Evolutionary conservation across 1,140 invertebrate genomes (phyloP), one percentile per base, ranked within the genome.

Genomic region (Drosophila kohkoa): DNA sequence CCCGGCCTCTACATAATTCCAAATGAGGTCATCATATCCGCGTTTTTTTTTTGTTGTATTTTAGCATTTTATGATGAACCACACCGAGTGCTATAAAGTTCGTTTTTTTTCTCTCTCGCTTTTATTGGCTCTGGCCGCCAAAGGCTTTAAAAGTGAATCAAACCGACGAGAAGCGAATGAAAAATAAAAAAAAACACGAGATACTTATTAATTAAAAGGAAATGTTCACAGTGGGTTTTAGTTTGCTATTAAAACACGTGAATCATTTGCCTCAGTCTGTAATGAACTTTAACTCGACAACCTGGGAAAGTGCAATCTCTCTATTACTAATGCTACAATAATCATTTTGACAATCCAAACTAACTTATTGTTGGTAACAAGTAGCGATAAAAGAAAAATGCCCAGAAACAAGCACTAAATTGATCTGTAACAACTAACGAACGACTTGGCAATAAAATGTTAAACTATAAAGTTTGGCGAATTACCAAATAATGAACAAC

Each of bases 1-100:
- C 51, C 51, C 25, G 51, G 38, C 25, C 35, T 52, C 46, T 30
- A 48, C 35, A 43, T 66, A 43, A 68, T 63, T 55, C 52, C 60
- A 54, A 76, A 76, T 76, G 74, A 76, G 74, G 68, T 76, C 74
- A 76, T 71, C 74, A 66, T 72, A 76, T 71, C 68, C 73, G 73
- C 66, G 32, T 11, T 60, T 54, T 35, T 15, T 43, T 65, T 41
- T 73, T 45, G 41, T 45, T 46, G 46, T 59, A 16, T 67, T 74
- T 74, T 48, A 74, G 55, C 59, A 67, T 67, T 67, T 66, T 59
- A 73, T 67, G 63, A 66, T 66, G 63, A 67, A 49, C 70, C 55
- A 20, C 52, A 30, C 54, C 63, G 16, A 28, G 51, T 5, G 65
- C 48, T 64, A 63, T 60, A 68, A 74, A 74, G 15, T 68, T 38